phyloP scores from a whole-genome alignment of 2,113 vertebrate species.

The Cnemophilus loriae region DNA sequence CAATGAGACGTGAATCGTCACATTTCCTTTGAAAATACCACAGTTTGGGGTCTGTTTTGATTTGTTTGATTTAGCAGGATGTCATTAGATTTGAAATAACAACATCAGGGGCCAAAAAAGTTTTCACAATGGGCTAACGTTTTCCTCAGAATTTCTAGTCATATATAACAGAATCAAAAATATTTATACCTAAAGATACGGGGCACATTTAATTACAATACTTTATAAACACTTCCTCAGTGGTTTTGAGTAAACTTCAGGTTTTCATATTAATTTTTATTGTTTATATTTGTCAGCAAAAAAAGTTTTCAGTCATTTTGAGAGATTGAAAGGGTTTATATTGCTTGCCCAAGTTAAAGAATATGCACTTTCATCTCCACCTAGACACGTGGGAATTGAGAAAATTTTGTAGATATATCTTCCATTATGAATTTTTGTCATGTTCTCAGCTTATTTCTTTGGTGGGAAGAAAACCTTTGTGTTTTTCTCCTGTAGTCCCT shows the following conservation, averaged over 20 bases:
- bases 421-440: not conserved
- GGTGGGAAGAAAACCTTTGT: not conserved
- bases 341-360: not conserved
- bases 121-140: not conserved
- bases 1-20: not conserved
- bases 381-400: not conserved
- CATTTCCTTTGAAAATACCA: not conserved
- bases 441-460: not conserved
- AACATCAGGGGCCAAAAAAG: not conserved
- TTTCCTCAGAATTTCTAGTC: not conserved
- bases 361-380: not conserved
- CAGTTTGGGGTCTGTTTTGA: constrained; percentile 14
- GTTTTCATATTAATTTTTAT: not conserved
- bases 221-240: not conserved
- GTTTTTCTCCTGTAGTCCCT: not conserved
- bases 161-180: not conserved
- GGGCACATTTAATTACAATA: not conserved
- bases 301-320: not conserved
- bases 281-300: not conserved
- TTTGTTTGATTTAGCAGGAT: constrained; percentile 29
- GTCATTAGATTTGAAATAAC: not conserved
- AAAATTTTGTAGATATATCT: not conserved
- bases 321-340: not conserved
- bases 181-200: not conserved
- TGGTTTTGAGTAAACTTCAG: not conserved